phyloP scores from a whole-genome alignment of 1,140 invertebrate species.

The Adelges cooleyi region DNA sequence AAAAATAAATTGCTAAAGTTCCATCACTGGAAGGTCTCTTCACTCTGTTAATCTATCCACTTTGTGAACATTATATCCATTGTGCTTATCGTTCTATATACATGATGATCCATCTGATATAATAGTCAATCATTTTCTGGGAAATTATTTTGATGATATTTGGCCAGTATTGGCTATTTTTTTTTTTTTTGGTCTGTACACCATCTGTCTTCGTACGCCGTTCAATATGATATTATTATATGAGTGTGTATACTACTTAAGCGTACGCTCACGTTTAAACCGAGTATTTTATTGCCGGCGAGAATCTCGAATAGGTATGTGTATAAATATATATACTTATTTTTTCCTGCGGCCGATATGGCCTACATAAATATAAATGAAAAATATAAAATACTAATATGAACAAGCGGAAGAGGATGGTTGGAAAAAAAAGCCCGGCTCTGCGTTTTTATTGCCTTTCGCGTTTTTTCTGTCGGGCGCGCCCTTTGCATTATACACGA shows the following conservation, averaged over 20 bases:
- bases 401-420: background rate
- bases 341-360: background rate
- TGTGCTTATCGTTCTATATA: too few species aligned
- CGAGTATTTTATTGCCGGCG: too few species aligned
- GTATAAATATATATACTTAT: background rate
- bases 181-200: background rate
- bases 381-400: conserved; percentile 21
- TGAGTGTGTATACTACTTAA: too few species aligned
- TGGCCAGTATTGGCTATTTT: too few species aligned
- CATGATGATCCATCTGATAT: too few species aligned
- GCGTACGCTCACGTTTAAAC: too few species aligned
- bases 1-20: too few species aligned
- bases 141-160: too few species aligned
- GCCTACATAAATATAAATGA: conserved; percentile 18
- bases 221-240: background rate
- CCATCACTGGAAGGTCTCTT: too few species aligned
- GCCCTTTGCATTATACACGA: background rate
- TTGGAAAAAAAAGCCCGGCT: background rate
- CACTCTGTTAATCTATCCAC: too few species aligned
- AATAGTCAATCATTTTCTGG: too few species aligned
- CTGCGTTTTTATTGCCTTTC: conserved; percentile 13
- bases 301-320: background rate
- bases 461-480: background rate
- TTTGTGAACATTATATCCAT: too few species aligned
- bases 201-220: background rate